These are phyloP conservation scores for Allacma fusca DNA, from an alignment of 2,888 invertebrate genomes.

Conservation along the genomic window DNA sequence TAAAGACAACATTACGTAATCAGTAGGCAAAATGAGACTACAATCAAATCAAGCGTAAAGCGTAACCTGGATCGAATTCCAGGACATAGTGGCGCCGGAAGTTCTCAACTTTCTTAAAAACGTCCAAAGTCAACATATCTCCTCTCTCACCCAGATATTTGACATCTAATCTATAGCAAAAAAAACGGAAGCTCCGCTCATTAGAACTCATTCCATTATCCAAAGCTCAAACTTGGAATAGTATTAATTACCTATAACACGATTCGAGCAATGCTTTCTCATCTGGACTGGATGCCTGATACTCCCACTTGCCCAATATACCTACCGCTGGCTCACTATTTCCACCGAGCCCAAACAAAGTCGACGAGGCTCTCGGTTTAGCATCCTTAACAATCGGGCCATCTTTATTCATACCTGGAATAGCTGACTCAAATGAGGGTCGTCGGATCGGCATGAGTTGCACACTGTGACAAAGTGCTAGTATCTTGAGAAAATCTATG, in stretches of 20 bases:
- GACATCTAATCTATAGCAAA: constrained; percentile 67
- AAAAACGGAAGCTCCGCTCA: no score
- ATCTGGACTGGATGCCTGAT: constrained; percentile 88
- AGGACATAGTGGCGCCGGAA: constrained; percentile 79
- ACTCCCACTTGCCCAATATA: constrained; percentile 62
- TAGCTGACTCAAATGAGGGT: constrained; percentile 62
- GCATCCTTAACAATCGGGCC: constrained; percentile 51
- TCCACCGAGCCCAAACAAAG: constrained; percentile 47
- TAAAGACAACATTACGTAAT: no score
- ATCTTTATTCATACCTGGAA: constrained; percentile 62
- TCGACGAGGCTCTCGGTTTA: constrained; percentile 47
- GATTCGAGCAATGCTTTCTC: constrained; percentile 93
- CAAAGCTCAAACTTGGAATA: no score
- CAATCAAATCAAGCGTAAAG: background rate
- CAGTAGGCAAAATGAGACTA: no score
- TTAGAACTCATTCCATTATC: no score
- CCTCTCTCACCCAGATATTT: constrained; percentile 66
- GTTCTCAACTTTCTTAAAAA: constrained; percentile 64
- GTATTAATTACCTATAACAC: constrained; percentile 76
- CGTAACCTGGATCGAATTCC: constrained; percentile 79
- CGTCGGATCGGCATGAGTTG: constrained; percentile 69
- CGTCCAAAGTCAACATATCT: constrained; percentile 65
- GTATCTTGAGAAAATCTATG: constrained; percentile 76
- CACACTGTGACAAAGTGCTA: constrained; percentile 81
- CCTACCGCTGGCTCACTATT: constrained; percentile 36